Evolutionary conservation across 2,888 invertebrate genomes (phyloP), one percentile per base, ranked within the genome.

Genomic region (Amiota mariae): DNA sequence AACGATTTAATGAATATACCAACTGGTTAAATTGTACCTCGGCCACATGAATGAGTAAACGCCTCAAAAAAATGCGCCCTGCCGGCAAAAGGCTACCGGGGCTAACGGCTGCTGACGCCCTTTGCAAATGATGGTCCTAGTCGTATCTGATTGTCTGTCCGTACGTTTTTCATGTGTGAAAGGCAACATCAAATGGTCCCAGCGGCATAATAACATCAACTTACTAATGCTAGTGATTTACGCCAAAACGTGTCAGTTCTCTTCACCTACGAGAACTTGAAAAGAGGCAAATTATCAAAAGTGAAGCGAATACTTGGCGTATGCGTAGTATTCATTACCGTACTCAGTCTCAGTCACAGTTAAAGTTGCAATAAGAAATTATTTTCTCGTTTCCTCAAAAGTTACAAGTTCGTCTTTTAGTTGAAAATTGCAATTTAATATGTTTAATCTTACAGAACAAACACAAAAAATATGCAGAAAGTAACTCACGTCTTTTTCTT

Each of bases 251-350:
- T 13, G 18, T 15, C 24, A 54, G n/a, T 54, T n/a, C n/a, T n/a
- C n/a, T n/a, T n/a, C 54, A 8, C 1, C 24, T 1, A 24, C 2
- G 3, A 24, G 24, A 1, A 24, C 24, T 24, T 36, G 36, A 36
- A 36, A 36, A 36, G 6, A 36, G 36, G 36, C 36, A 36, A 36
- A 36, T 36, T 36, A 36, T 6, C 36, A 36, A 36, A 36, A 36
- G 66, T 46, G 8, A 11, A 48, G 20, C 20, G 48, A 12, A 48
- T 49, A 48, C 59, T 70, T 72, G 77, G 75, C 83, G 83, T 79
- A 81, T 82, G 81, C 81, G 77, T 80, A 79, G 81, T 84, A 78
- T 81, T 80, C 77, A 81, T 67, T 67, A 76, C 81, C 76, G 79
- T 84, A 80, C 80, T 84, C 8, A 36, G 74, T 79, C 76, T 72